Percentiles rank a stretch among this genome's conserved stretches.
Evolutionary conservation across 2,113 vertebrate genomes (phyloP).

Genomic region (Ciconia maguari): DNA sequence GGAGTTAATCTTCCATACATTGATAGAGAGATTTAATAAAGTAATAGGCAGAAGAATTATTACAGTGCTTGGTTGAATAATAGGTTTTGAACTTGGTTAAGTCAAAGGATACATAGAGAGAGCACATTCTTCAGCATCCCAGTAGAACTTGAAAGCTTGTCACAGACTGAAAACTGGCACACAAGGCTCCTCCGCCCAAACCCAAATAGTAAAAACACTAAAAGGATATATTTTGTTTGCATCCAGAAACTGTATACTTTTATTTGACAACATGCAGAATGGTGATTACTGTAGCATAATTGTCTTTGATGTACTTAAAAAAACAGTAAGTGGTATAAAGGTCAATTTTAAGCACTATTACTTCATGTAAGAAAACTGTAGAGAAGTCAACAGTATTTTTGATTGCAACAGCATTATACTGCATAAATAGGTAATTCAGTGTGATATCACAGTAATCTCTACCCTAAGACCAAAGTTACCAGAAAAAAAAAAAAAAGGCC

Average conservation of each 20-base stretch:
- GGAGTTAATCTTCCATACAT: conserved; percentile 48
- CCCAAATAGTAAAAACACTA: not conserved
- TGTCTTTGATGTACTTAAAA: not conserved
- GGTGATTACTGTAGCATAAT: not conserved
- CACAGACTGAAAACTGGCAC: not conserved
- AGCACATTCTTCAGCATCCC: not conserved
- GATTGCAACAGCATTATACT: not conserved
- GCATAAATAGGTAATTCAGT: not conserved
- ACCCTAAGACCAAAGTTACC: not conserved
- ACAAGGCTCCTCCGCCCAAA: not conserved
- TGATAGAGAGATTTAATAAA: conserved; percentile 32
- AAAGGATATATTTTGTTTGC: not conserved
- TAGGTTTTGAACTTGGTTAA: conserved; percentile 24
- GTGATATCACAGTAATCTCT: not conserved
- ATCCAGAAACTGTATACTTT: not conserved
- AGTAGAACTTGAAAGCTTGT: not conserved
- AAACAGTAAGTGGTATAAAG: not conserved
- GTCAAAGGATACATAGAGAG: not conserved
- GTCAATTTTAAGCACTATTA: not conserved
- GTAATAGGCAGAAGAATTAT: conserved; percentile 52
- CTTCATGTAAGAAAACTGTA: not conserved
- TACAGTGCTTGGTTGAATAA: not conserved
- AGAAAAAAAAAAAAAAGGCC: not conserved
- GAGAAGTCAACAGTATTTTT: not conserved
- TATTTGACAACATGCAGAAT: not conserved